Evolutionary conservation across 2,113 vertebrate genomes (phyloP).

Genomic region (Phyllostomus hastatus): DNA sequence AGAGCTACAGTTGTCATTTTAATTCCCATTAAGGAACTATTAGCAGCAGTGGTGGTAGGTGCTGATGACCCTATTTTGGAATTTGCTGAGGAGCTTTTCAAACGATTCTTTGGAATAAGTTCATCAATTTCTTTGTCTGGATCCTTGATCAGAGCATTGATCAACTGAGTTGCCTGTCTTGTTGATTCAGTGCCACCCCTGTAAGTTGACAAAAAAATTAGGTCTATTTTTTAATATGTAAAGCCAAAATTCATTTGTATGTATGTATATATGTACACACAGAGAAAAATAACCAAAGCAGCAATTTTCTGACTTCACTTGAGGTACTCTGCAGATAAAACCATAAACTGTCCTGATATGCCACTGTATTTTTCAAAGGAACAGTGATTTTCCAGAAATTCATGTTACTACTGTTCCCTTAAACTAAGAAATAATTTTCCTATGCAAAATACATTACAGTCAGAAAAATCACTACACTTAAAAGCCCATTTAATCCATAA

Average conservation of each 20-base stretch:
- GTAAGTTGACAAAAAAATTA: not conserved
- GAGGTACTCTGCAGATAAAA: not conserved
- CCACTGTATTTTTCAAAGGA: not conserved
- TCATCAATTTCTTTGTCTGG: constrained; percentile 99
- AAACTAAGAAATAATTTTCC: constrained; percentile 20
- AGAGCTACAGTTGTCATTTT: constrained; percentile 93
- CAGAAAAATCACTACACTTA: not conserved
- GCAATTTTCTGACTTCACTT: not conserved
- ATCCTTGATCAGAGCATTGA: constrained; percentile 98
- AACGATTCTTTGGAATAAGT: constrained; percentile 98
- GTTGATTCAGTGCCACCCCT: constrained; percentile 99
- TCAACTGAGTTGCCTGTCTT: constrained; percentile 96
- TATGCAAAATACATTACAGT: not conserved
- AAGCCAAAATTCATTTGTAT: not conserved
- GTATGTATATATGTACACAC: not conserved
- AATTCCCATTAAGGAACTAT: constrained; percentile 88
- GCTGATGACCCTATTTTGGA: constrained; percentile 86
- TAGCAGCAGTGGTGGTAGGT: constrained; percentile 86
- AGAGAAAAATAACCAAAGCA: not conserved
- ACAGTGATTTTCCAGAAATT: not conserved
- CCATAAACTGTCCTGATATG: not conserved
- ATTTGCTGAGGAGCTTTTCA: constrained; percentile 92
- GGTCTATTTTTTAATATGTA: not conserved
- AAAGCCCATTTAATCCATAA: not conserved
- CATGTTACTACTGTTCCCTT: constrained; percentile 18